Base-by-base conservation (phyloP, 1,140 invertebrate genomes). In the Ceratosolen solmsi region DNA sequence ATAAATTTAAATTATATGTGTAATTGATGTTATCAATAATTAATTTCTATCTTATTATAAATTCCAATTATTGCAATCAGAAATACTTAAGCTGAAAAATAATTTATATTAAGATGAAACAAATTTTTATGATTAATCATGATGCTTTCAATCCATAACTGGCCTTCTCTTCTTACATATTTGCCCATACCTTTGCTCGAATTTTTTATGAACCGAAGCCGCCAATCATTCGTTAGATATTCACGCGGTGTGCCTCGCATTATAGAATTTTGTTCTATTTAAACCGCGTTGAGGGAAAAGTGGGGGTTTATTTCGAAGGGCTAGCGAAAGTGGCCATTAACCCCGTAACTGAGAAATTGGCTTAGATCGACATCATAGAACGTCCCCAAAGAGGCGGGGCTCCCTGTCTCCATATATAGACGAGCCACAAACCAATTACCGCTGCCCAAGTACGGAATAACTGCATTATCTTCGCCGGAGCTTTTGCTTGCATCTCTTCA, bases 341-440 rank as follows among this genome's bases (percentile, higher is more conserved):
- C 33, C 63, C n/a, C 63, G 33, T 68, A 22, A 68, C 33, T 36
- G 63, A 68, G 63, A 68, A 68, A 68, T 68, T 68, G 63, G 63
- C 33, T 38, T 1, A n/a, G 36, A 33, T 20, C 63, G 22, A 68
- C 17, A 68, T 68, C 8, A 38, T 68, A 68, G 33, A 36, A 4
- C 17, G 22, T 15, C 33, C 7, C 33, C 17, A 68, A 65, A n/a
- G 36, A 68, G 63, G 20, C 33, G 9, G 22, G 63, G 33, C 33
- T n/a, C 22, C 0, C 3, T 68, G 63, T 38, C 63, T 68, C 7
- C 63, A 33, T 68, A 68, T 27, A 38, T 33, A 68, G 8, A 1
- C 63, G n/a, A 20, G 41, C 38, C 25, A 20, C 70, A 30, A 54
- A 51, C 70, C 41, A 72, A 72, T 72, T 72, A 72, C 70, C 41